Base-by-base conservation (phyloP, 2,888 invertebrate genomes). In the Flexamia atlantica region DNA sequence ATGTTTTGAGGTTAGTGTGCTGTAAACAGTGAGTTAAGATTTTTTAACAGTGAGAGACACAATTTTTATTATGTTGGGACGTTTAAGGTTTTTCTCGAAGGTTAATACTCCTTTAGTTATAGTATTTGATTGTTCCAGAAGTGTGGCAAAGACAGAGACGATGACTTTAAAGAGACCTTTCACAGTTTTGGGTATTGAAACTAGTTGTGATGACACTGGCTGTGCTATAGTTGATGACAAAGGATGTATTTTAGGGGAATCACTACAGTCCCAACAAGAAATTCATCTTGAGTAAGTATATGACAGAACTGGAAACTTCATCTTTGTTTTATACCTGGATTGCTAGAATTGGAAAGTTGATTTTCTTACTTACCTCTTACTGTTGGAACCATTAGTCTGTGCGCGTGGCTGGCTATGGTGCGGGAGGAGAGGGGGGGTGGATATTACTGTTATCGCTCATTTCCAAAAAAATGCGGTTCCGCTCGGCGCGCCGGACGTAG, bases 201-300 rank as follows among this genome's bases (percentile, higher is more conserved):
- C 98, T 4, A 98, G 98, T 85, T 99, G 98, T 89, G 99, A 99
- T 92, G 99, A 99, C 90, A 99, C 99, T 0, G 98, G 97, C 28
- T 95, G 96, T 89, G 98, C 97, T 60, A 92, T 99, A 86, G 94
- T 99, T 9, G 93, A 96, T 90, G 92, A 91, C 25, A 89, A 92
- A 84, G 95, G 96, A 36, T 91, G 92, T 85, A 91, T 98, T 87
- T 89, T 97, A 70, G 96, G 97, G 12, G 97, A 99, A 91, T 92
- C 95, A 42, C 90, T 97, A 42, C 91, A 94, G 89, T 97, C 97
- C 0, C 99, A 99, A 90, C 94, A 95, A 86, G 90, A 92, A 86
- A 91, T 93, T 84, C 97, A 97, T 90, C 91, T 96, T 70, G 93
- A 93, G 95, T 96, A 91, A 89, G 89, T 46, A 46, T 46, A n/a